phyloP scores from a whole-genome alignment of 2,113 vertebrate species.

The Cnemophilus loriae region DNA sequence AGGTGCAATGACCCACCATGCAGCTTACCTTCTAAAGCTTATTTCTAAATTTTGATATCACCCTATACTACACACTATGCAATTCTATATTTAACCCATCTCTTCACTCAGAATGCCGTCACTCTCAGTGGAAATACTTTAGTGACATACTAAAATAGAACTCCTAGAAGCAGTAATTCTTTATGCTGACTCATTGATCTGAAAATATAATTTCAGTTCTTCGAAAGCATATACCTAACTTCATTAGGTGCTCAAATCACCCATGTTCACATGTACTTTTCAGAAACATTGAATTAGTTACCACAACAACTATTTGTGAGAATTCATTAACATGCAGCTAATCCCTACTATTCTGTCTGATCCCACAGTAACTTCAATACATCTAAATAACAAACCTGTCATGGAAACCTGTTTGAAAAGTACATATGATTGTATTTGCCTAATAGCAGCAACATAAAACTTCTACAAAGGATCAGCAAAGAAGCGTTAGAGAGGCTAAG shows the following conservation, averaged over 20 bases:
- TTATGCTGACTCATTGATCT: slow-evolving; percentile 28
- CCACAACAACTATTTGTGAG: background rate
- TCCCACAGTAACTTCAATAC: background rate
- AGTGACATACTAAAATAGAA: slow-evolving; percentile 37
- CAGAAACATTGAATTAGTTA: background rate
- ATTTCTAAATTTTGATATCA: background rate
- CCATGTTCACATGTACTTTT: background rate
- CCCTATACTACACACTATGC: background rate
- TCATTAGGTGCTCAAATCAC: background rate
- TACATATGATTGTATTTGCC: background rate
- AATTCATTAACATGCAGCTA: background rate
- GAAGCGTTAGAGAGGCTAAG: background rate
- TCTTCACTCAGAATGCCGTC: slow-evolving; percentile 2
- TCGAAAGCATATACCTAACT: slow-evolving; percentile 7
- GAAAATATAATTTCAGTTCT: slow-evolving; percentile 31
- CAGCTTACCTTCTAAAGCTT: background rate
- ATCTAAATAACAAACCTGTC: background rate
- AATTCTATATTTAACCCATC: slow-evolving; percentile 28
- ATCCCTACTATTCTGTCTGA: background rate
- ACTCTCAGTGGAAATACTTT: background rate
- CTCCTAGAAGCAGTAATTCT: slow-evolving; percentile 33
- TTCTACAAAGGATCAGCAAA: background rate
- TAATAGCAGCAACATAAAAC: background rate
- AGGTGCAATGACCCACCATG: background rate
- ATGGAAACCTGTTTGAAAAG: background rate